Conservation (phyloP, 2,113 vertebrate genomes). For the Scytalopus superciliaris region DNA sequence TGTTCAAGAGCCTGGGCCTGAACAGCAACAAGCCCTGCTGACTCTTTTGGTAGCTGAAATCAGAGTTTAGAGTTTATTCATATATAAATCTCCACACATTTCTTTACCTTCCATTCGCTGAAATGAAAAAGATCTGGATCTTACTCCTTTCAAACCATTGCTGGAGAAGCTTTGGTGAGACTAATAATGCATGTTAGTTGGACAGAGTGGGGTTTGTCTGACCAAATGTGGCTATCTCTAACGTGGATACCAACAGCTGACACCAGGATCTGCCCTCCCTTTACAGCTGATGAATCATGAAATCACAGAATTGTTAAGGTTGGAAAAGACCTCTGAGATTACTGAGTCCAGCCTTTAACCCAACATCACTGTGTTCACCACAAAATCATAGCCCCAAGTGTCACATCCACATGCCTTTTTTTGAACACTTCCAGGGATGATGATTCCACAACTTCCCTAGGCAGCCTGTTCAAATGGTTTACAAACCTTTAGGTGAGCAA, state of each 20-base stretch:
- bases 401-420: neutral
- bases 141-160: neutral
- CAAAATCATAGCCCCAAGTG: neutral
- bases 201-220: neutral
- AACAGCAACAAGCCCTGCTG: neutral
- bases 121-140: neutral
- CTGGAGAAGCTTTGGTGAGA: neutral
- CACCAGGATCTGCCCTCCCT: neutral
- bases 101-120: neutral
- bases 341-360: neutral
- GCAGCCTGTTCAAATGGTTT: too few species aligned
- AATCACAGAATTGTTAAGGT: neutral
- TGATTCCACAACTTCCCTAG: neutral
- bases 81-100: neutral
- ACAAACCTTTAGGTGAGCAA: too few species aligned
- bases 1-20: neutral
- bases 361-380: neutral
- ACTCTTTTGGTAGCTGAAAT: neutral
- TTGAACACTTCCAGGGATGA: neutral
- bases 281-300: neutral
- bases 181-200: neutral
- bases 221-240: neutral
- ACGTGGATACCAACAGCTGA: neutral
- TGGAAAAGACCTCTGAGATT: neutral
- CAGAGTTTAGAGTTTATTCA: neutral